Evolutionary conservation across 2,888 invertebrate species (phyloP), one percentile per base, ranked within the genome.

Genomic region (Phalangium opilio): DNA sequence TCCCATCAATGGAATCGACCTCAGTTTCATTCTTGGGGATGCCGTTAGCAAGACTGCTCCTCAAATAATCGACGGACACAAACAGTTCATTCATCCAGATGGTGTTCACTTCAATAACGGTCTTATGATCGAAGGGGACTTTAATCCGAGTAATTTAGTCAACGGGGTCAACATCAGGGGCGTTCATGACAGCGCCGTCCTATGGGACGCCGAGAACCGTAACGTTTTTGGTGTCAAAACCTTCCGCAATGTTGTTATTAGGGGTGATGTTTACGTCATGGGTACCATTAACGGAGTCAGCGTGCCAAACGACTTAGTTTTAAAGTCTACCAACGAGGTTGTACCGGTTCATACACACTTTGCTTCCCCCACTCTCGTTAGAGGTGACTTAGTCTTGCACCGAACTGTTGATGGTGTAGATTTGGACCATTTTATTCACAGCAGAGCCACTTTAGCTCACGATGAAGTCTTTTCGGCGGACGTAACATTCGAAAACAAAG

Each of bases 221-320:
- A 27, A 27, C 27, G 27, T 27, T 8, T 27, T 27, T 2, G 38
- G 38, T 3, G 3, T 17, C 15, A 38, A 38, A 18, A 38, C 15
- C 3, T 38, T 38, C 5, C 38, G 18, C n/a, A 15, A 38, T 11
- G 15, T 38, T 38, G 2, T 18, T 14, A 18, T 38, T 3, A 38
- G n/a, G 3, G 38, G 38, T 12, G 18, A 12, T 4, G 4, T 38
- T 15, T 18, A 38, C n/a, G 38, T 38, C 18, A 18, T 4, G 15
- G 38, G 38, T 38, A 38, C 38, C 14, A 38, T 38, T 4, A 38
- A 38, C 18, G 38, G 38, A 2, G 4, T 38, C 3, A 14, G 8
- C 11, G 18, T 49, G 12, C 49, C 49, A 19, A 34, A 49, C 8
- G 49, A 49, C 19, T 11, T 49, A 17, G 41, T 49, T 19, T n/a